These are phyloP conservation scores for Microcebus tavaratra DNA, from an alignment of 2,113 vertebrate genomes.

Conservation along the genomic window DNA sequence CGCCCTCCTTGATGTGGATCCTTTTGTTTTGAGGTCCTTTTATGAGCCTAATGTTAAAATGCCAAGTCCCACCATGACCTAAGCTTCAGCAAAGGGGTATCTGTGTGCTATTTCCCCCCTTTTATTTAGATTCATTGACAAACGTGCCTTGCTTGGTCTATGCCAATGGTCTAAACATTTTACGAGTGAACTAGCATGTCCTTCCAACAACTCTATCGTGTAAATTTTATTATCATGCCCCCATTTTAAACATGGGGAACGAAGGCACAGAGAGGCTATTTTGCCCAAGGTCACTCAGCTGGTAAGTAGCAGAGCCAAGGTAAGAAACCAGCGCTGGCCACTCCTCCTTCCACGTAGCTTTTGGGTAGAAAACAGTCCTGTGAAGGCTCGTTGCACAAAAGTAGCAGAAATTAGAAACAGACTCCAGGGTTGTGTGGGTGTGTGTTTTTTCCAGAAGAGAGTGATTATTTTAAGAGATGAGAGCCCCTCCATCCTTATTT, in stretches of 20 bases:
- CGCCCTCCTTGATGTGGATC: neutral
- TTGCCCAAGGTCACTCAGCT: neutral
- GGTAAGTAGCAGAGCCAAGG: neutral
- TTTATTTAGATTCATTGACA: neutral
- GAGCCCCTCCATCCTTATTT: neutral
- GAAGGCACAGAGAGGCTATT: neutral
- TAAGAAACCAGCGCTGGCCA: neutral
- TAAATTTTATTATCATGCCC: neutral
- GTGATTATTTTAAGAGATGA: neutral
- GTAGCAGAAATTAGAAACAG: too few species aligned
- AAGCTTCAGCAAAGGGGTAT: neutral
- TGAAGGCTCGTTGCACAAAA: neutral
- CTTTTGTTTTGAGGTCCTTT: neutral
- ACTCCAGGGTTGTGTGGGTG: rapidly evolving
- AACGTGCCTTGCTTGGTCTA: neutral
- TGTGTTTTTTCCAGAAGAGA: neutral
- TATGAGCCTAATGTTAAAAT: neutral
- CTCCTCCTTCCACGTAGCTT: neutral
- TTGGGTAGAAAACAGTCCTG: neutral
- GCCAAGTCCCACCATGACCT: too few species aligned
- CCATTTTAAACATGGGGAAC: neutral
- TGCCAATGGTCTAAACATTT: neutral
- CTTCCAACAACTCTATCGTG: neutral
- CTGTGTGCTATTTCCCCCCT: neutral
- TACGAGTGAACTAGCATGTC: neutral